Conservation (phyloP, 2,113 vertebrate species). For the Steatornis caripensis region DNA sequence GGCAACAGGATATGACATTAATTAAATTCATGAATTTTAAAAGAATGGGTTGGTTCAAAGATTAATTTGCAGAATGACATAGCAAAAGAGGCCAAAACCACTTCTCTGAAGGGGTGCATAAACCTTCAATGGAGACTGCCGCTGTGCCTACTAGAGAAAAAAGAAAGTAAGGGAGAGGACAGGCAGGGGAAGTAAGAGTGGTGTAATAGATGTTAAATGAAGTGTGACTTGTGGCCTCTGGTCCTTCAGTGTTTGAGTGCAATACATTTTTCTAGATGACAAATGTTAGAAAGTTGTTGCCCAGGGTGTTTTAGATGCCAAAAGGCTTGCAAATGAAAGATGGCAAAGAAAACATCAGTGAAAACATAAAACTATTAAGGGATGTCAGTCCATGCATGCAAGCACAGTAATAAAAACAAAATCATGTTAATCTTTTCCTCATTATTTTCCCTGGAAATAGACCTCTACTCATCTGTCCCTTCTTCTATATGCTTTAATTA, state of each 20-base stretch:
- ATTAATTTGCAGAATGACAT: background rate
- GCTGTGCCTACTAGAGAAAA: background rate
- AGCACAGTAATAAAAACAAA: background rate
- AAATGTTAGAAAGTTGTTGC: conserved; percentile 24
- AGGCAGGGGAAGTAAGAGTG: background rate
- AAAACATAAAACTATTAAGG: background rate
- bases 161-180: background rate
- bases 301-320: background rate
- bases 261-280: background rate
- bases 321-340: conserved; percentile 20
- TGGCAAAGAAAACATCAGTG: background rate
- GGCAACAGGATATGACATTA: background rate
- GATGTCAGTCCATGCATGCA: background rate
- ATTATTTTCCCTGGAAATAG: background rate
- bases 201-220: conserved; percentile 20
- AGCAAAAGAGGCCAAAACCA: background rate
- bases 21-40: conserved; percentile 26
- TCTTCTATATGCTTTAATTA: background rate
- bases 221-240: conserved; percentile 32
- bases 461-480: background rate
- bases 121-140: background rate
- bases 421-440: background rate
- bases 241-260: background rate
- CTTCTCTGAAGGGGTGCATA: background rate
- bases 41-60: background rate